Evolutionary conservation across 2,888 invertebrate species (phyloP).

Genomic region (Platynereis dumerilii): DNA sequence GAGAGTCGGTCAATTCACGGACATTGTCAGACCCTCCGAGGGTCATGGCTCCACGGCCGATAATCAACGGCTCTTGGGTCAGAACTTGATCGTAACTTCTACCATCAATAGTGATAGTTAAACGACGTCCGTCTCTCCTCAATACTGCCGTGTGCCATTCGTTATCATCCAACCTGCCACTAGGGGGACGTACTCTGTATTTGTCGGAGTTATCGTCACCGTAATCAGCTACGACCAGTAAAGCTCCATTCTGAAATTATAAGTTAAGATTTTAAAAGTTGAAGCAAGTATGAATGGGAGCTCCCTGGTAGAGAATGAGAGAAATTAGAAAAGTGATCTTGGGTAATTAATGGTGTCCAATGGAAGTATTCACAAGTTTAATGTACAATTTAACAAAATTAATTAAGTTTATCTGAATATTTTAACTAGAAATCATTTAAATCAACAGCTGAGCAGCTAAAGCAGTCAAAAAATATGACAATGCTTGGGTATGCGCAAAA

Average conservation of each 20-base stretch:
- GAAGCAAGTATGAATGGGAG: neutral
- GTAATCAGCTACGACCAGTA: slow-evolving; percentile 47
- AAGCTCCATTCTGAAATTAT: slow-evolving; percentile 44
- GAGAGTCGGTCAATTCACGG: slow-evolving; percentile 38
- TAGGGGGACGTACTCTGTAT: slow-evolving; percentile 4
- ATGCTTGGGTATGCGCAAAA: too few species aligned
- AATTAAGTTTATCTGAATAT: too few species aligned
- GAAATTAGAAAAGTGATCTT: too few species aligned
- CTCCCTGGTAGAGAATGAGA: too few species aligned
- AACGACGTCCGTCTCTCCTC: slow-evolving; percentile 17
- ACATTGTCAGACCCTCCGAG: slow-evolving; percentile 49
- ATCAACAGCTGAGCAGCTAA: too few species aligned
- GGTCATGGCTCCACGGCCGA: slow-evolving; percentile 44
- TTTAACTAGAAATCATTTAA: too few species aligned
- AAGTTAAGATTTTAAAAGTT: neutral
- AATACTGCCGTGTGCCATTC: slow-evolving; percentile 36
- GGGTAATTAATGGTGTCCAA: too few species aligned
- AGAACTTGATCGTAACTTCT: slow-evolving; percentile 32
- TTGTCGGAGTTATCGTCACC: slow-evolving; percentile 20
- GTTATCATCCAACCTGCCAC: slow-evolving; percentile 20
- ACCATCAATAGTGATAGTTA: slow-evolving; percentile 47
- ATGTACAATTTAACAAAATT: too few species aligned
- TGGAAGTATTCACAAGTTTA: too few species aligned
- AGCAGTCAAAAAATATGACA: too few species aligned
- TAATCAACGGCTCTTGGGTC: slow-evolving; percentile 40